These are phyloP conservation scores for Megalopta genalis DNA, from an alignment of 1,140 invertebrate genomes.

Conservation along the genomic window DNA sequence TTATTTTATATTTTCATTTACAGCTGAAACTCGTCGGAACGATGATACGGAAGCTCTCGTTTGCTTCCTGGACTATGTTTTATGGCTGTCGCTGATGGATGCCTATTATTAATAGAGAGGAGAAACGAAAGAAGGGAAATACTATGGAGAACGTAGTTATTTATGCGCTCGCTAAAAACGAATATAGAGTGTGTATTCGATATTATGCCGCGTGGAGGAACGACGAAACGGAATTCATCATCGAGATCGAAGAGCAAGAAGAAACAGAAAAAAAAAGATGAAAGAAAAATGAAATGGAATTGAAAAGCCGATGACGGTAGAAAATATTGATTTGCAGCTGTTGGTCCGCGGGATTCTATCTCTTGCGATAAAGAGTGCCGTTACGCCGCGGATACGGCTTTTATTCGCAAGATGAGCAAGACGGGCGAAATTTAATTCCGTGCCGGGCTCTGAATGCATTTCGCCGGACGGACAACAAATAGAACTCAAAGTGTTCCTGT, in stretches of 20 bases:
- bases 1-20: too few species aligned
- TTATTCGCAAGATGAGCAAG: background rate
- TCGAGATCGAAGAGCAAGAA: background rate
- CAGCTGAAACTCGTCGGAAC: too few species aligned
- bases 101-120: too few species aligned
- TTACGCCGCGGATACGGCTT: conserved; percentile 1
- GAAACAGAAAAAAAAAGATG: too few species aligned
- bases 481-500: background rate
- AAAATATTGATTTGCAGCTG: background rate
- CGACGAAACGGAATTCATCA: conserved; percentile 12
- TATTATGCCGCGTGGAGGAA: background rate
- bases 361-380: background rate
- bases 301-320: background rate
- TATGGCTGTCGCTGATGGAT: too few species aligned
- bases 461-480: background rate
- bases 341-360: background rate
- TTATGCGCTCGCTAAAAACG: too few species aligned
- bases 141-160: too few species aligned
- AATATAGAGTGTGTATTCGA: background rate
- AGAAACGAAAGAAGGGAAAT: too few species aligned
- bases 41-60: too few species aligned
- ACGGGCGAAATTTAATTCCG: background rate
- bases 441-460: background rate
- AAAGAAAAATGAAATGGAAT: background rate
- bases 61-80: too few species aligned